Conservation (phyloP, 2,797 vertebrate species). For the Poeciliopsis gracilis region DNA sequence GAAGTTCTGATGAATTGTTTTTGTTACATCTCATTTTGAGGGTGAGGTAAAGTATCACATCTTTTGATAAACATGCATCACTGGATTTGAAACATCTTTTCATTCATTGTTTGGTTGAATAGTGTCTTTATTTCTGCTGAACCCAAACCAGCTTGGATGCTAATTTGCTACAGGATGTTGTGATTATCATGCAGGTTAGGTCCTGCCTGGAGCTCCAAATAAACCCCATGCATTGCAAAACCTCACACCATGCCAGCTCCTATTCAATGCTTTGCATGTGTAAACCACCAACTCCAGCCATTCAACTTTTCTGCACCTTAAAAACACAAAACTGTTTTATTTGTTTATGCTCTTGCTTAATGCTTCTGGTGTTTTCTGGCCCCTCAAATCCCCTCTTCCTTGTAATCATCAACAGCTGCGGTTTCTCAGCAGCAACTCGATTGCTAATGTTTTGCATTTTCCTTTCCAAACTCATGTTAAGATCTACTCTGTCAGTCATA, state of each 20-base stretch:
- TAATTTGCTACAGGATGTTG: background rate
- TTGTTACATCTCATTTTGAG: background rate
- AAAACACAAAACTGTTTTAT: background rate
- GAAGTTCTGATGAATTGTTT: background rate
- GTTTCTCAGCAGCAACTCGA: background rate
- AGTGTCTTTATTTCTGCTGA: background rate
- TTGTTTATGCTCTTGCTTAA: background rate
- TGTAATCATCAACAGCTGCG: background rate
- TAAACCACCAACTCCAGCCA: background rate
- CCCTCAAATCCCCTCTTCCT: background rate
- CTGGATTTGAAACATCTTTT: background rate
- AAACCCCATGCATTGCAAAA: slow-evolving; percentile 3
- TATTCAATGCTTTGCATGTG: background rate
- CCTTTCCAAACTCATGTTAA: background rate
- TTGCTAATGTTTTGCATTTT: background rate
- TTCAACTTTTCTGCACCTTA: background rate
- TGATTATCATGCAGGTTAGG: background rate
- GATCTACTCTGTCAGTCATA: background rate
- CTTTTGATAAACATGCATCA: background rate
- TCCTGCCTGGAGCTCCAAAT: slow-evolving; percentile 4
- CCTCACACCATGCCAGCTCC: background rate
- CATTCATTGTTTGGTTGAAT: background rate
- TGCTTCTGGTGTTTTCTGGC: background rate
- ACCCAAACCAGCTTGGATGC: slow-evolving; percentile 5
- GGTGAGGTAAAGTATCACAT: background rate